Conservation (phyloP, 2,797 vertebrate species). For the Ctenosaura bakeri region DNA sequence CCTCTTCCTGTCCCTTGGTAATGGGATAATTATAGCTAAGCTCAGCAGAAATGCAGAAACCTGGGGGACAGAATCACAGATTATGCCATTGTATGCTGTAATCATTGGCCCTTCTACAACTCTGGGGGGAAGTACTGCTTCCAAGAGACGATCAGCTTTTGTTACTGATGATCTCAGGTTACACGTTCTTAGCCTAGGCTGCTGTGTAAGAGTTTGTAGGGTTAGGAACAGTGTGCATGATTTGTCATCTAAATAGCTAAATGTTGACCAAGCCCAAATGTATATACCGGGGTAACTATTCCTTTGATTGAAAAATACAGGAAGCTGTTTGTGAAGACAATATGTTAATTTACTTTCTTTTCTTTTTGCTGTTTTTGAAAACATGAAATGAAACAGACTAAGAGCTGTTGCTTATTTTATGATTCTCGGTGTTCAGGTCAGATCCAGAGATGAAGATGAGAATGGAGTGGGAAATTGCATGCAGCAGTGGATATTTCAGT, state of each 20-base stretch:
- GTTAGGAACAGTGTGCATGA: background rate
- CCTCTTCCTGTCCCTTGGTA: background rate
- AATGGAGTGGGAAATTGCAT: background rate
- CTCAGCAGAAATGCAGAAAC: background rate
- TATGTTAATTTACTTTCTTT: background rate
- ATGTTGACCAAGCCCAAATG: background rate
- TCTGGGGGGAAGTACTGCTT: background rate
- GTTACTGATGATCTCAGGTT: background rate
- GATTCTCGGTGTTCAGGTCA: background rate
- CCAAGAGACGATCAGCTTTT: too few species aligned
- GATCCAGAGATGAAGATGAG: background rate
- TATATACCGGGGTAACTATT: background rate
- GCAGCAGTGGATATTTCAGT: constrained; percentile 35
- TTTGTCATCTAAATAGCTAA: background rate
- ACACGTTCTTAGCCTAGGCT: background rate
- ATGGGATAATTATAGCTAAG: background rate
- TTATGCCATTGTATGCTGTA: background rate
- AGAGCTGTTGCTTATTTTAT: background rate
- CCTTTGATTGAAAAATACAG: background rate
- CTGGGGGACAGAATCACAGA: background rate
- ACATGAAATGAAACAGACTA: background rate
- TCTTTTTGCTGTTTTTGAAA: background rate
- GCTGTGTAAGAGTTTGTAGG: background rate
- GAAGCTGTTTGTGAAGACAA: background rate
- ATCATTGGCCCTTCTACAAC: background rate